Percentiles rank a stretch among this genome's conserved stretches.
phyloP scores from a whole-genome alignment of 2,888 invertebrate species.

The Phania funesta region DNA sequence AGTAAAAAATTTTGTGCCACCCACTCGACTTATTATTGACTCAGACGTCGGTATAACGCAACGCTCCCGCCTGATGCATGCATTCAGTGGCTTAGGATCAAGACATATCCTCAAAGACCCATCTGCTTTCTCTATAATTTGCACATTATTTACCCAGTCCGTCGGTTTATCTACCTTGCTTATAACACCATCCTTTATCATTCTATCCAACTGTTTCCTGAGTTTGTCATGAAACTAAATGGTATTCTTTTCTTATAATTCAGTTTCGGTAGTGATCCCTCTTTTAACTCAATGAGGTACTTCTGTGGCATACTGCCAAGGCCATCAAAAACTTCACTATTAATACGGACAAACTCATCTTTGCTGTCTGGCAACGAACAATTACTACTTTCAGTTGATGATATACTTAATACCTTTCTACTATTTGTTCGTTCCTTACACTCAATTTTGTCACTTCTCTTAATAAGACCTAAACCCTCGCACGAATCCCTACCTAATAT shows the following conservation, averaged over 20 bases:
- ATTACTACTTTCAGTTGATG: too few species aligned
- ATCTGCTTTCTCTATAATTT: conserved; percentile 3
- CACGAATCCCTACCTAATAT: conserved; percentile 11
- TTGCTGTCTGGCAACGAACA: too few species aligned
- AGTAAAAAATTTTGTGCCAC: neutral
- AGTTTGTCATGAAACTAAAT: too few species aligned
- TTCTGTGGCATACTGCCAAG: neutral
- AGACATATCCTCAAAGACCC: neutral
- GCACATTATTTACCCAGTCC: neutral
- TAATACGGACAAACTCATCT: too few species aligned
- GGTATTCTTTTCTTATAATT: too few species aligned
- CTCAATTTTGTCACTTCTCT: neutral
- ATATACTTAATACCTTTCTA: too few species aligned
- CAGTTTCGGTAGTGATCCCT: too few species aligned
- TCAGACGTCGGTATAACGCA: conserved; percentile 6
- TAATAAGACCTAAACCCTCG: neutral
- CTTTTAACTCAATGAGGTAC: neutral
- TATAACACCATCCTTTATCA: neutral
- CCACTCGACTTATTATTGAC: neutral
- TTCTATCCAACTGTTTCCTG: too few species aligned
- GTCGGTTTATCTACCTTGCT: neutral
- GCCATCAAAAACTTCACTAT: neutral
- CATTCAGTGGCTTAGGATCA: conserved; percentile 3
- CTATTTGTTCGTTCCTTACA: neutral
- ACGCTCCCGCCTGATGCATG: neutral